Evolutionary conservation across 2,797 vertebrate species (phyloP).

Genomic region (Gymnoscopelus braueri): DNA sequence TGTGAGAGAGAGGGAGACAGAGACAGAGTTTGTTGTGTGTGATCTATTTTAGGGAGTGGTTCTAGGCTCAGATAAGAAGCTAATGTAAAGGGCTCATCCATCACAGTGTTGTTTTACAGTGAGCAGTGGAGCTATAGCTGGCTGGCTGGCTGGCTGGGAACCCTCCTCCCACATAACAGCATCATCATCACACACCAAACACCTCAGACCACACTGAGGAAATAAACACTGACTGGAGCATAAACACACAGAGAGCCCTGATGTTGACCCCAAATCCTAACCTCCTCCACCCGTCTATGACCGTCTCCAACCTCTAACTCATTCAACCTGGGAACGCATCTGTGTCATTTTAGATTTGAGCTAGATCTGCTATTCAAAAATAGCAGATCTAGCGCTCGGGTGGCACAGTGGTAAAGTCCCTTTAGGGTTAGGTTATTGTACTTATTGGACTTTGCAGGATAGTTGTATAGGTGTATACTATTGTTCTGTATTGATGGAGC

Average conservation of each 20-base stretch:
- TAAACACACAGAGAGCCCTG: slow-evolving; percentile 53
- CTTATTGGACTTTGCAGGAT: too few species aligned
- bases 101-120: slow-evolving; percentile 67
- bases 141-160: slow-evolving; percentile 35
- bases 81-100: slow-evolving; percentile 56
- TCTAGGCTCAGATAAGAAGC: slow-evolving; percentile 52
- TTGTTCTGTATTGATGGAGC: too few species aligned
- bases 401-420: too few species aligned
- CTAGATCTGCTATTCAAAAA: too few species aligned
- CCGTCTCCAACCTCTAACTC: background rate
- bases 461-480: too few species aligned
- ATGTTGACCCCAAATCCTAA: slow-evolving; percentile 10
- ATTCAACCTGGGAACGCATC: too few species aligned
- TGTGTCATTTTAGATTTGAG: too few species aligned
- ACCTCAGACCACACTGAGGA: slow-evolving; percentile 63
- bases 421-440: too few species aligned
- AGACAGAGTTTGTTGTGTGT: background rate
- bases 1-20: background rate
- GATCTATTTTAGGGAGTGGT: slow-evolving; percentile 45
- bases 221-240: slow-evolving; percentile 59
- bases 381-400: too few species aligned
- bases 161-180: slow-evolving; percentile 39
- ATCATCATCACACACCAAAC: slow-evolving; percentile 44
- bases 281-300: background rate
- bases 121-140: slow-evolving; percentile 7